Base-by-base conservation (phyloP, 2,888 invertebrate genomes). In the Acheta domesticus region DNA sequence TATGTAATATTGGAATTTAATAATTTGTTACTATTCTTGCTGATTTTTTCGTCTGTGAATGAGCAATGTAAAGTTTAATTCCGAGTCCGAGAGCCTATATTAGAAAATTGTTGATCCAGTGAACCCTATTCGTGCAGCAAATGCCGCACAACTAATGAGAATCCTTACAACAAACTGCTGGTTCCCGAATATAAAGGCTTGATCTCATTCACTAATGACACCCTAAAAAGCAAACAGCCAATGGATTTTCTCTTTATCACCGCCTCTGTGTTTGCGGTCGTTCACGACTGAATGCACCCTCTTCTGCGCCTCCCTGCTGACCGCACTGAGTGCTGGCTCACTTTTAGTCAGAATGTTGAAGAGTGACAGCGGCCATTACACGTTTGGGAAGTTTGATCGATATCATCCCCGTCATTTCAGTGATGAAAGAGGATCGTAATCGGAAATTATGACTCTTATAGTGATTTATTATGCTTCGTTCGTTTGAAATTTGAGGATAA, bases 381-480 rank as follows among this genome's bases (percentile, higher is more conserved):
- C 62, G n/a, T 62, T 36, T 62, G 62, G 16, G 11, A 62, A 62
- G 16, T 19, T 62, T 62, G 62, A 62, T 62, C 62, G 62, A 62
- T 62, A 62, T 62, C 62, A n/a, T 62, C 62, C 62, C 16, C 16
- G 62, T 62, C 62, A 62, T 62, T 62, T 62, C 62, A 62, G 8
- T 62, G 62, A 62, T 62, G 62, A 62, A 62, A 62, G 62, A 62
- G 62, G 16, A 62, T 19, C 62, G 16, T 62, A 62, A 62, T 62
- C 62, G 62, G n/a, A 62, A 62, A 62, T 62, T 62, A 62, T 62
- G 62, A 62, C 62, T 62, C 62, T 62, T 62, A 62, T 62, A n/a
- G 62, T 62, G 62, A 62, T 62, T 62, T 62, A 62, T 62, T 62
- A 62, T n/a, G 62, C 62, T 2, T 19, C n/a, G 62, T 62, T 14